Base-by-base conservation (phyloP, 2,797 vertebrate species). In the Acrocephalus scirpaceus region DNA sequence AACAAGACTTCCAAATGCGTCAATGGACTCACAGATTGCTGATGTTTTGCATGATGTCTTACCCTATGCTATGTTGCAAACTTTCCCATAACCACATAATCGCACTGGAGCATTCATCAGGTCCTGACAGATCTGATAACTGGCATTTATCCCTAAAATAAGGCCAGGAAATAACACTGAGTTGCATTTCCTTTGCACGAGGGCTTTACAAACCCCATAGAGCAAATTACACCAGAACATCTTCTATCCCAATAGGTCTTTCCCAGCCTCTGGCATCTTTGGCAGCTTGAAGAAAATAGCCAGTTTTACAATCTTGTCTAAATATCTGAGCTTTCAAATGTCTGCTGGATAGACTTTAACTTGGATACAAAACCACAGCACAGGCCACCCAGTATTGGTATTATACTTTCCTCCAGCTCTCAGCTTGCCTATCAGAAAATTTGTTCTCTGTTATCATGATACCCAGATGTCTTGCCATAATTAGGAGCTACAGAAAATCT, bases 51-150 rank as follows among this genome's bases (percentile, higher is more conserved):
- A 45, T 57, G 76, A 90, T 75, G 80, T 58, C 80, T 71, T 82
- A 88, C 32, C 19, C 60, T 54, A 3, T 54, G 64, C n/a, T 89
- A 42, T 77, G 69, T 34, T 91, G 36, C 34, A 95, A 82, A 80
- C 27, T 54, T 58, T 48, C 69, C 78, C 2, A 1, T n/a, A 69
- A 62, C 58, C 12, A 6, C 70, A 56, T 20, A 75, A 86, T 15
- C 30, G 75, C 62, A 48, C 30, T 75, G 57, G 30, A 87, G 38
- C 34, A 20, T 66, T 88, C 22, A 16, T 57, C 27, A 21, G 61
- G 23, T 40, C 64, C 32, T 87, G 58, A 27, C 87, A 77, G 75
- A 88, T 84, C 81, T 86, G 91, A 91, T 83, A 78, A 91, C 57
- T 22, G 29, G 4, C 5, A 62, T 86, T 88, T 83, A 38, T 74